A percentile compares a stretch with the other conserved stretches of the same genome.
Conservation (phyloP, 2,888 invertebrate species). For the Flabesymbios commensalis region DNA sequence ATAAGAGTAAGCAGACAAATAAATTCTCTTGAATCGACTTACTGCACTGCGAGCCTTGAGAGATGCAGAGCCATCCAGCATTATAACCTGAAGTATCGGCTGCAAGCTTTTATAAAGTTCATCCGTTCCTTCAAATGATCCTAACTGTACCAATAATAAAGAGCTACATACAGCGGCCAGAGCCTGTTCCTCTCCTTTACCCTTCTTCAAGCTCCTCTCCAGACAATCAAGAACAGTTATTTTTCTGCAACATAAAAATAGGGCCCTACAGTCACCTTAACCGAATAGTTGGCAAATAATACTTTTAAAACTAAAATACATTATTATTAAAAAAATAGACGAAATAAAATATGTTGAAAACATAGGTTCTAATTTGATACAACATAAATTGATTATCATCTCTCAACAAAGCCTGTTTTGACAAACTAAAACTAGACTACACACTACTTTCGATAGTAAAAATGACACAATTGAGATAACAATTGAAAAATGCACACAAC, state of each 20-base stretch:
- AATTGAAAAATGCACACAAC: background rate
- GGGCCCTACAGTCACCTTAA: background rate
- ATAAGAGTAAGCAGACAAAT: background rate
- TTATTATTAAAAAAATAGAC: no score
- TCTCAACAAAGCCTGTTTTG: background rate
- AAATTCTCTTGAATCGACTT: no score
- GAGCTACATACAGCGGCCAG: constrained; percentile 82
- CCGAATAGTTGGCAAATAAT: background rate
- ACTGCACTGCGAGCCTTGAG: constrained; percentile 72
- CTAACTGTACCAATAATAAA: constrained; percentile 82
- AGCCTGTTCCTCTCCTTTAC: constrained; percentile 79
- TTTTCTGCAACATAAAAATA: constrained; percentile 46
- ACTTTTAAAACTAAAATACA: background rate
- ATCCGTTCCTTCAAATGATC: constrained; percentile 68
- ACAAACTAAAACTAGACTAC: no score
- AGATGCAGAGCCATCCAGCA: constrained; percentile 78
- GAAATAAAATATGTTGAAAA: no score
- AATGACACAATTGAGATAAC: background rate
- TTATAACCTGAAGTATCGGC: constrained; percentile 73
- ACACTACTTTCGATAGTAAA: background rate
- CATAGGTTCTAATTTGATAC: background rate
- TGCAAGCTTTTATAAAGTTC: constrained; percentile 74
- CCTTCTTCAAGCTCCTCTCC: constrained; percentile 80
- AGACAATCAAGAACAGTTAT: constrained; percentile 76
- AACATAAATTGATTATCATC: background rate